These are phyloP conservation scores for Eutolmus rufibarbis DNA, from an alignment of 2,888 invertebrate genomes.

Conservation along the genomic window DNA sequence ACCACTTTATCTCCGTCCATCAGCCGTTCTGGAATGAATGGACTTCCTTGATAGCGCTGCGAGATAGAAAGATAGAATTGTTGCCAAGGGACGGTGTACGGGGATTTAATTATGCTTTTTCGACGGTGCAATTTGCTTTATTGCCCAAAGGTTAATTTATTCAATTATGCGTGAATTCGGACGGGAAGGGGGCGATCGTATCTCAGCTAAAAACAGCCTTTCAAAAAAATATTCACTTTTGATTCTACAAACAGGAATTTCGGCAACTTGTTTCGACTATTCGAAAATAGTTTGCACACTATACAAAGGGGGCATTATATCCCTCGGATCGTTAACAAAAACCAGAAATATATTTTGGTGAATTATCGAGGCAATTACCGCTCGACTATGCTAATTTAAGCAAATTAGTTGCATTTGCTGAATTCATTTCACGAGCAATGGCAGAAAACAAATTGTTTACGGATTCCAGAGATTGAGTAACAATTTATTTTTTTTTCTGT, in stretches of 20 bases:
- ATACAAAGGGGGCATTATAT: not conserved
- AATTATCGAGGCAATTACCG: not conserved
- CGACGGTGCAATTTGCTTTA: not conserved
- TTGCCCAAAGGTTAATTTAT: conserved; percentile 13
- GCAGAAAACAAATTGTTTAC: not conserved
- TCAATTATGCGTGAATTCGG: not conserved
- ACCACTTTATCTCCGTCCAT: not conserved
- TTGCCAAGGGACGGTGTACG: not conserved
- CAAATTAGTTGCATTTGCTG: conserved; percentile 3
- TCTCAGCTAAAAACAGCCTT: not conserved
- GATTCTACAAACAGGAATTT: not conserved
- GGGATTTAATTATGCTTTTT: conserved; percentile 11
- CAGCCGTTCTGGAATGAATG: conserved; percentile 7
- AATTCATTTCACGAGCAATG: not conserved
- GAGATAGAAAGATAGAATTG: not conserved
- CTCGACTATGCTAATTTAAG: conserved; percentile 13
- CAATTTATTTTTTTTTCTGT: not conserved
- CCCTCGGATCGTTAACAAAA: not conserved
- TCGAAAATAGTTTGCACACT: not conserved
- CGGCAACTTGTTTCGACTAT: not conserved
- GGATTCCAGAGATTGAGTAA: not conserved
- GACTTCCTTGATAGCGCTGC: conserved; percentile 2
- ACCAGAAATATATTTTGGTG: not conserved
- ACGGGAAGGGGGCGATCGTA: not conserved
- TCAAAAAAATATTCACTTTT: not conserved